phyloP scores from a whole-genome alignment of 2,888 invertebrate genomes.

The Drosophila pegasa region DNA sequence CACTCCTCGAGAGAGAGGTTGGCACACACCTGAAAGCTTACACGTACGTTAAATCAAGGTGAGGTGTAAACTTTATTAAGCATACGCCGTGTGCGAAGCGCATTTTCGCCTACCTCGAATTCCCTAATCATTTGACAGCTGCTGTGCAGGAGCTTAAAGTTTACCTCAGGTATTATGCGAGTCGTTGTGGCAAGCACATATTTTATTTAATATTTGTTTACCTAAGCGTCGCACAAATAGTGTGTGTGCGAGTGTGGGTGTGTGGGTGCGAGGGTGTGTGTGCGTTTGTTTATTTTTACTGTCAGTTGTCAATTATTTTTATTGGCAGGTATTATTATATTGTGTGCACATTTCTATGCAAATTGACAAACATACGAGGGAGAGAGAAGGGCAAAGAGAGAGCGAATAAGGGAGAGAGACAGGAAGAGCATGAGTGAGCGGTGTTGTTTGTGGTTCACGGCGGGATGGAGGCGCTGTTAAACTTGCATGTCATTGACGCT shows the following conservation, averaged over 20 bases:
- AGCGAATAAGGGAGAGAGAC: background rate
- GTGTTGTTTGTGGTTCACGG: constrained; percentile 38
- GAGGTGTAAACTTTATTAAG: constrained; percentile 70
- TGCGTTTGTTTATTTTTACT: constrained; percentile 66
- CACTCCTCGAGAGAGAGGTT: background rate
- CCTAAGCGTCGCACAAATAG: constrained; percentile 26
- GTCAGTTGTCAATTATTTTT: constrained; percentile 79
- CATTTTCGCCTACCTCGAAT: constrained; percentile 31
- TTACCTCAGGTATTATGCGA: constrained; percentile 40
- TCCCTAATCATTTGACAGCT: constrained; percentile 74
- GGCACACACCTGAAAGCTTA: constrained; percentile 26
- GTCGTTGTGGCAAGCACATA: constrained; percentile 43
- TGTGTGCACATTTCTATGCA: constrained; percentile 73
- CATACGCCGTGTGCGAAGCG: constrained; percentile 57
- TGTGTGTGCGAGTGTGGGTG: constrained; percentile 14
- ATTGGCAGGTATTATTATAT: constrained; percentile 77
- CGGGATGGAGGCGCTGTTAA: constrained; percentile 50
- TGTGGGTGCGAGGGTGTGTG: constrained; percentile 7
- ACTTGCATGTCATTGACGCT: constrained; percentile 77
- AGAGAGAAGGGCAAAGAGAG: background rate
- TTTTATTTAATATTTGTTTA: constrained; percentile 69
- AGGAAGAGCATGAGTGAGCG: constrained; percentile 9
- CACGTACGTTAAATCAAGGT: constrained; percentile 63
- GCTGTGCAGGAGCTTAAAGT: constrained; percentile 63
- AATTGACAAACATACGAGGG: constrained; percentile 65